Conservation (phyloP, 2,113 vertebrate species). For the Coracopsis vasa region DNA sequence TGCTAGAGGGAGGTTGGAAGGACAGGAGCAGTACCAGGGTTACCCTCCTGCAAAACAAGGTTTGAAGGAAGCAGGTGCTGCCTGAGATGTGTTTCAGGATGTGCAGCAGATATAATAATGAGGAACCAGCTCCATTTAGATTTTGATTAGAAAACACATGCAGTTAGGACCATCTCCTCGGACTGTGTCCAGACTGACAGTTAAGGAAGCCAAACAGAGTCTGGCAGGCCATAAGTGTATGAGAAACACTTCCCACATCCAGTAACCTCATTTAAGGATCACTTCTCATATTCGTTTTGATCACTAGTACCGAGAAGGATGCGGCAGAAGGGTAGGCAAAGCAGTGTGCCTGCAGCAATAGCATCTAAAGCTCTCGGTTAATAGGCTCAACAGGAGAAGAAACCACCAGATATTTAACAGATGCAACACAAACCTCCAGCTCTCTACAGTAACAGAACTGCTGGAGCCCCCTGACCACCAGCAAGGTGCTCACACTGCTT, state of each 20-base stretch:
- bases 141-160: not conserved
- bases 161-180: not conserved
- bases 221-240: not conserved
- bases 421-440: fast-evolving
- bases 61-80: not conserved
- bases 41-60: not conserved
- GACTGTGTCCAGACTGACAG: not conserved
- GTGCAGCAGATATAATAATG: not conserved
- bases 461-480: fast-evolving
- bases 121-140: not conserved
- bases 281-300: not conserved
- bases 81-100: not conserved
- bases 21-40: not conserved
- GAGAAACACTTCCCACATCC: not conserved
- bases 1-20: not conserved
- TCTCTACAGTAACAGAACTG: not conserved
- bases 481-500: not conserved
- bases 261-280: not conserved
- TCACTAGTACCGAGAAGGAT: fast-evolving
- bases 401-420: not conserved
- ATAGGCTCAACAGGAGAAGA: not conserved
- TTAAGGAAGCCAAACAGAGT: not conserved
- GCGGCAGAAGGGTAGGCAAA: not conserved
- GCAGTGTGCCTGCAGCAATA: not conserved
- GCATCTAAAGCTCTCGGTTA: not conserved